Conservation (phyloP, 2,113 vertebrate species). For the Vulpes vulpes region DNA sequence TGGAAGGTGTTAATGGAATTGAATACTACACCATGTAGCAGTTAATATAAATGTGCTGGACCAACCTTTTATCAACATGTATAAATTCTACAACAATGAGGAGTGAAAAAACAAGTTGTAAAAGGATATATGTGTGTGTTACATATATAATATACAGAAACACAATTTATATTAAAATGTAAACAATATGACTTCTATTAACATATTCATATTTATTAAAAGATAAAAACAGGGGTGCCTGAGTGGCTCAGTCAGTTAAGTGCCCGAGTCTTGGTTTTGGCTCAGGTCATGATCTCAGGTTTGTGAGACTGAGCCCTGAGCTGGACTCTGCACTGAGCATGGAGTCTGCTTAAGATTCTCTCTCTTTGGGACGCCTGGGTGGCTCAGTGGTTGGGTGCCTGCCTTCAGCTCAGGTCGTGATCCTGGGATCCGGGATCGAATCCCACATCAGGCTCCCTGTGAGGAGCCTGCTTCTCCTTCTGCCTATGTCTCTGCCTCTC, state of each 20-base stretch:
- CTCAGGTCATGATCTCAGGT: not conserved
- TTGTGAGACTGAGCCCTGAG: not conserved
- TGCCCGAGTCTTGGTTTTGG: not conserved
- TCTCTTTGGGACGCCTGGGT: not conserved
- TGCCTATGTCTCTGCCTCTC: too few species aligned
- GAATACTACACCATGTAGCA: not conserved
- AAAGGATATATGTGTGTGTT: not conserved
- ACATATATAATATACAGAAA: not conserved
- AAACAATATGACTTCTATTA: conserved; percentile 44
- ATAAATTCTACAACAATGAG: conserved; percentile 41
- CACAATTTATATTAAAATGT: not conserved
- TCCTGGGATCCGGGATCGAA: too few species aligned
- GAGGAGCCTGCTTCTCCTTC: too few species aligned
- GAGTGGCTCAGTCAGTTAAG: not conserved
- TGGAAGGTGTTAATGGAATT: not conserved
- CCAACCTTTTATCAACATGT: not conserved
- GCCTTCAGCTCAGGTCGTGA: too few species aligned
- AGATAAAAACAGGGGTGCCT: not conserved
- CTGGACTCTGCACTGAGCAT: not conserved
- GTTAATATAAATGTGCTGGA: not conserved
- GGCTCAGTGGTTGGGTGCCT: too few species aligned
- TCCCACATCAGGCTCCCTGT: too few species aligned
- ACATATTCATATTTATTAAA: not conserved
- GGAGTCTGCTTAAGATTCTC: not conserved
- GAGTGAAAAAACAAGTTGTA: conserved; percentile 57